A percentile compares a stretch with the other conserved stretches of the same genome.
Evolutionary conservation across 2,113 vertebrate genomes (phyloP).

Genomic region (Rostratula benghalensis): DNA sequence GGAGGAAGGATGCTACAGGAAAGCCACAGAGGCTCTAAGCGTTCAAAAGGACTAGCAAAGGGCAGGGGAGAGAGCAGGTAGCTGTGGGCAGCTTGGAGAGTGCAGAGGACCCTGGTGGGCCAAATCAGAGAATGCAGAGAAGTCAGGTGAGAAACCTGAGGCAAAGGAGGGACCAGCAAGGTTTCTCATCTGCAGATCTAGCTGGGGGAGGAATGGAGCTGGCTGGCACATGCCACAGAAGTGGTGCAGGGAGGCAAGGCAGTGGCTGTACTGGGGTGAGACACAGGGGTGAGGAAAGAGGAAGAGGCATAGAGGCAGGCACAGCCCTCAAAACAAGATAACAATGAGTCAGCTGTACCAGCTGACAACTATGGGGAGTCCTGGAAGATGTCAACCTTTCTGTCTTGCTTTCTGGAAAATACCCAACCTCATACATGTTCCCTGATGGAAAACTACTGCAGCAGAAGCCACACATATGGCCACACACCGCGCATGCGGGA

Average conservation of each 20-base stretch:
- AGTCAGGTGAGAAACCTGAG: neutral
- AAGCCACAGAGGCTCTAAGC: neutral
- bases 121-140: neutral
- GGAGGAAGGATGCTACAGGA: neutral
- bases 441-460: slow-evolving; percentile 50
- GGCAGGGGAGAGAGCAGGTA: neutral
- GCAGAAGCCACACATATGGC: neutral
- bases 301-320: neutral
- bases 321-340: neutral
- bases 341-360: slow-evolving; percentile 25
- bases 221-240: neutral
- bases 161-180: neutral
- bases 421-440: neutral
- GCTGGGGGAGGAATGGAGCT: neutral
- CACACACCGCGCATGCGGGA: fast-evolving
- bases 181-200: neutral
- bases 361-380: neutral
- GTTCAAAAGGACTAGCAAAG: neutral
- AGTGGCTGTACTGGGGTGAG: neutral
- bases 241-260: neutral
- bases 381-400: slow-evolving; percentile 17
- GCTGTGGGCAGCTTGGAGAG: neutral
- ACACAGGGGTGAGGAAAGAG: neutral
- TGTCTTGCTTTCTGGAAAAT: slow-evolving; percentile 47
- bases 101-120: neutral